These are phyloP conservation scores for Rhinella marina DNA, from an alignment of 2,797 vertebrate species.

Conservation along the genomic window DNA sequence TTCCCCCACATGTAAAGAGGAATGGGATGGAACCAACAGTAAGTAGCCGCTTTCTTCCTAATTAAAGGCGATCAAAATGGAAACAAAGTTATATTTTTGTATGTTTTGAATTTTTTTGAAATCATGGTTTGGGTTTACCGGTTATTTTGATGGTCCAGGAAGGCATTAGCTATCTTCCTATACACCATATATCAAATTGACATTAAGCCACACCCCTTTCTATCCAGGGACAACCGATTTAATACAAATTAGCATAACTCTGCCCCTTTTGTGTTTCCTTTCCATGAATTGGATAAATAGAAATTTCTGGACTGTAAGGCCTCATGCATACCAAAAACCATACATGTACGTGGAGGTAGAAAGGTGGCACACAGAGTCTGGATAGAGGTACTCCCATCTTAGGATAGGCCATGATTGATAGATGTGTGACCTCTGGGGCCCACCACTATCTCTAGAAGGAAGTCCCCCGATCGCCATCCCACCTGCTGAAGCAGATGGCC, in stretches of 20 bases:
- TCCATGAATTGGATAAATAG: too few relatives aligned
- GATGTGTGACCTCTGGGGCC: too few relatives aligned
- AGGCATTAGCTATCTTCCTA: not conserved
- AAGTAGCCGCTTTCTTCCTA: not conserved
- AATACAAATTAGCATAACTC: not conserved
- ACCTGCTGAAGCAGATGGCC: too few relatives aligned
- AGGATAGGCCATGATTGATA: too few relatives aligned
- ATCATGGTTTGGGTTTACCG: not conserved
- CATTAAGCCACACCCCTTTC: not conserved
- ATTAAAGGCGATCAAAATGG: not conserved
- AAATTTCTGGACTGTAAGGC: too few relatives aligned
- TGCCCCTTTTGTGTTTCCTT: too few relatives aligned
- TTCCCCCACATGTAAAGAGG: not conserved
- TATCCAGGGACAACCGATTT: not conserved
- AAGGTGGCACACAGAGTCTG: too few relatives aligned
- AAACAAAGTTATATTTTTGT: not conserved
- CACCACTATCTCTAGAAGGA: too few relatives aligned
- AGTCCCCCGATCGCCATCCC: too few relatives aligned
- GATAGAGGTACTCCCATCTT: too few relatives aligned
- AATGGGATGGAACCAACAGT: not conserved
- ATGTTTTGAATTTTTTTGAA: not conserved
- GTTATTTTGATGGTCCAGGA: not conserved
- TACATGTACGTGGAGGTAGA: too few relatives aligned
- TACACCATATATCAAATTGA: not conserved
- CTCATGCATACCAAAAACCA: too few relatives aligned